These are phyloP conservation scores for Tortrix viridana DNA, from an alignment of 2,888 invertebrate species.

Conservation along the genomic window DNA sequence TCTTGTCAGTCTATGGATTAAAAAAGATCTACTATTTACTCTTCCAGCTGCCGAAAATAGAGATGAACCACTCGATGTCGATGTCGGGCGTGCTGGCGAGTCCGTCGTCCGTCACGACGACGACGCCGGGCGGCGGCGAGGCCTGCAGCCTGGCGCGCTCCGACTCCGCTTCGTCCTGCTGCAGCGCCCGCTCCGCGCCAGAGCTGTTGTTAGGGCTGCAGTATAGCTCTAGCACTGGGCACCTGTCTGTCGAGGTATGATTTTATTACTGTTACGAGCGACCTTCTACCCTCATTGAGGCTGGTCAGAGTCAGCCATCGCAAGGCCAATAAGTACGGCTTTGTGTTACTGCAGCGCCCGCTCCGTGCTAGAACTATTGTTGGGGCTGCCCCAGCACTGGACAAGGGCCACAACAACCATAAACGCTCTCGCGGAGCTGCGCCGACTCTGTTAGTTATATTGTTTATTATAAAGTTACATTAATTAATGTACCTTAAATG, in stretches of 20 bases:
- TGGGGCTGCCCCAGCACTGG: too few relatives aligned
- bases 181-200: conserved; percentile 95
- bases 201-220: conserved; percentile 96
- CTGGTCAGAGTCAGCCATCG: too few relatives aligned
- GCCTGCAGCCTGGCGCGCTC: conserved; percentile 92
- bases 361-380: too few relatives aligned
- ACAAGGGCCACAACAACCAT: too few relatives aligned
- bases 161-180: conserved; percentile 97
- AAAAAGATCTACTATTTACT: neutral
- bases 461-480: too few relatives aligned
- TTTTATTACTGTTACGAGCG: neutral
- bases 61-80: conserved; percentile 61
- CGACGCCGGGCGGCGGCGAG: conserved; percentile 61
- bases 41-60: conserved; percentile 68
- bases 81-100: conserved; percentile 69
- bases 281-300: too few relatives aligned
- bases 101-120: conserved; percentile 67
- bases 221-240: conserved; percentile 96
- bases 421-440: too few relatives aligned
- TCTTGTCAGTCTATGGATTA: too few relatives aligned
- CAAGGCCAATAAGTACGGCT: too few relatives aligned
- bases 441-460: too few relatives aligned
- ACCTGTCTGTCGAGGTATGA: conserved; percentile 93
- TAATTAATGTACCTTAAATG: too few relatives aligned
- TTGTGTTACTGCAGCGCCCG: too few relatives aligned